Conservation (phyloP, 2,888 invertebrate genomes). For the Drosophila atroscutellata region DNA sequence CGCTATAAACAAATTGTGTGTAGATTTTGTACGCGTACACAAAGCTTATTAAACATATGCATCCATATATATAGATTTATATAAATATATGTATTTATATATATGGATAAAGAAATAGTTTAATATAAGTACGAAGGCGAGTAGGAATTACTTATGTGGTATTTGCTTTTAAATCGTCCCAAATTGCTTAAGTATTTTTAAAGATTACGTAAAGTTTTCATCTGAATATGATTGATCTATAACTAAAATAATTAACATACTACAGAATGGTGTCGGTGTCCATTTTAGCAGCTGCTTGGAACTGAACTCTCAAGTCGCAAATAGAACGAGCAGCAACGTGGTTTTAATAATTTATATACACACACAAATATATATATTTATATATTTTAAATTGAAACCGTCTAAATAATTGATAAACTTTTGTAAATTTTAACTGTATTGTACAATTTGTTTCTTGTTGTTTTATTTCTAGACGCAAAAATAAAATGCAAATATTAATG, state of each 20-base stretch:
- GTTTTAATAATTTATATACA: slow-evolving; percentile 52
- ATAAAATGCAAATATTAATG: slow-evolving; percentile 34
- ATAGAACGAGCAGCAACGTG: slow-evolving; percentile 41
- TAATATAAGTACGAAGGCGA: slow-evolving; percentile 34
- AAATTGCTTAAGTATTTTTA: slow-evolving; percentile 55
- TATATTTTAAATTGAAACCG: slow-evolving; percentile 48
- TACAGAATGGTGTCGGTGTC: slow-evolving; percentile 69
- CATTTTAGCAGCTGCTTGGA: slow-evolving; percentile 53
- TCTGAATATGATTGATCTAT: slow-evolving; percentile 15
- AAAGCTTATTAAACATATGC: neutral
- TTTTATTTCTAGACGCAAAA: slow-evolving; percentile 54
- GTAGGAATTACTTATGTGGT: slow-evolving; percentile 49
- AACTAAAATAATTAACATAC: slow-evolving; percentile 13
- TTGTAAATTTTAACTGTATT: slow-evolving; percentile 58
- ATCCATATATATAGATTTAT: slow-evolving; percentile 11
- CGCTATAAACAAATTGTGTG: slow-evolving; percentile 35
- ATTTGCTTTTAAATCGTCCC: slow-evolving; percentile 67
- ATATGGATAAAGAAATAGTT: slow-evolving; percentile 41
- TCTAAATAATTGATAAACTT: slow-evolving; percentile 43
- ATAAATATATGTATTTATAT: slow-evolving; percentile 7
- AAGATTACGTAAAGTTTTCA: slow-evolving; percentile 18
- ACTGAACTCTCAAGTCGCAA: slow-evolving; percentile 20
- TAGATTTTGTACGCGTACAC: slow-evolving; percentile 50
- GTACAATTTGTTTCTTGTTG: slow-evolving; percentile 65
- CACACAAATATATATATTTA: slow-evolving; percentile 22